phyloP scores from a whole-genome alignment of 2,113 vertebrate genomes.

The Chloroceryle aenea region DNA sequence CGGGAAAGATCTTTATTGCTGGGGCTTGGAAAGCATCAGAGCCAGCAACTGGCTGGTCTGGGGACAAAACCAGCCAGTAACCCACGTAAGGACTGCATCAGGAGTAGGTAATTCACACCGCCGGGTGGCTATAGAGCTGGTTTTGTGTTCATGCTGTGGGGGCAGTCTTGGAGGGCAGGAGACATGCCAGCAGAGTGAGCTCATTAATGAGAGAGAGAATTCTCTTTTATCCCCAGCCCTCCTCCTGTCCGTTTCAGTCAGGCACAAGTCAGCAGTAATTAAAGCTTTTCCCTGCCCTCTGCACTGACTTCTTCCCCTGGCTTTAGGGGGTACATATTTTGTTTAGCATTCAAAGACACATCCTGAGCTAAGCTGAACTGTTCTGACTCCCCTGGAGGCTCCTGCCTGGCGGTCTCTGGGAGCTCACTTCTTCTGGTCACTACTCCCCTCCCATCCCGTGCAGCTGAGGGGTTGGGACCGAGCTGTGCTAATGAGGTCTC shows the following conservation, averaged over 20 bases:
- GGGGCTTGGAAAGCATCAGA: neutral
- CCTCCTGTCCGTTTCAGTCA: neutral
- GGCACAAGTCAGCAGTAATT: neutral
- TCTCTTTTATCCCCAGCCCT: neutral
- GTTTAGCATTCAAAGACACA: neutral
- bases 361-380: neutral
- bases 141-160: neutral
- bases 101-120: neutral
- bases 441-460: neutral
- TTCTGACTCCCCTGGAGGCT: neutral
- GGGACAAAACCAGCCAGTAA: neutral
- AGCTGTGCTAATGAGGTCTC: neutral
- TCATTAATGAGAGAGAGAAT: neutral
- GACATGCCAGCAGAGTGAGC: neutral
- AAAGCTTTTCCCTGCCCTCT: neutral
- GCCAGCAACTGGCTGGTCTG: neutral
- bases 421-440: neutral
- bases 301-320: accelerated
- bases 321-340: neutral
- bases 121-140: neutral
- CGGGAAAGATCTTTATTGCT: neutral
- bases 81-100: neutral
- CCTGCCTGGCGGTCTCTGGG: neutral
- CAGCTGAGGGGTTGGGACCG: accelerated
- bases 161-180: neutral